phyloP scores from a whole-genome alignment of 2,888 invertebrate genomes.

The Melanostoma scalare region DNA sequence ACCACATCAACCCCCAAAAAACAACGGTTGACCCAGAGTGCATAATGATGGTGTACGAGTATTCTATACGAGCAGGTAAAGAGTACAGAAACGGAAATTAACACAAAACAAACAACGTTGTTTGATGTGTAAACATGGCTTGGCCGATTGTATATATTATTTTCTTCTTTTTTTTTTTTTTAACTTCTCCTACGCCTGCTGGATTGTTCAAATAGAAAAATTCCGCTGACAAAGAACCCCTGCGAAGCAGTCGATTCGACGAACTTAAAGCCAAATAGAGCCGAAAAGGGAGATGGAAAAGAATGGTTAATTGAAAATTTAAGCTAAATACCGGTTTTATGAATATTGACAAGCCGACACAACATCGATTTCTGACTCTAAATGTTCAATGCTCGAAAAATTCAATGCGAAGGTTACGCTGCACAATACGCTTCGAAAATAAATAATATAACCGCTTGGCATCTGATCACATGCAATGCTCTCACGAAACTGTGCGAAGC shows the following conservation, averaged over 20 bases:
- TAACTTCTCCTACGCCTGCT: slow-evolving; percentile 31
- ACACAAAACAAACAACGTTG: slow-evolving; percentile 47
- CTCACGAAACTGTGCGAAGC: slow-evolving; percentile 59
- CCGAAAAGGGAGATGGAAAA: slow-evolving; percentile 12
- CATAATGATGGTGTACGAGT: slow-evolving; percentile 25
- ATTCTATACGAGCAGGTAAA: slow-evolving; percentile 14
- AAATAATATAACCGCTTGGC: slow-evolving; percentile 30
- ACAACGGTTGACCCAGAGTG: slow-evolving; percentile 45
- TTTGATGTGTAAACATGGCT: slow-evolving; percentile 54
- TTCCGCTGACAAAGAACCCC: slow-evolving; percentile 38
- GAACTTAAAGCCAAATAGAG: slow-evolving; percentile 18
- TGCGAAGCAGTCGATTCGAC: slow-evolving; percentile 27
- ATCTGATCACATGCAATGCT: slow-evolving; percentile 60
- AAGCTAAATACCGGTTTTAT: slow-evolving; percentile 54
- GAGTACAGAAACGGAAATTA: slow-evolving; percentile 49
- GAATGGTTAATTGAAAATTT: neutral
- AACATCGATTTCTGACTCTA: neutral
- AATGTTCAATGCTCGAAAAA: neutral
- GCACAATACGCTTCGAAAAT: slow-evolving; percentile 15
- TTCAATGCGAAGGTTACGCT: slow-evolving; percentile 34
- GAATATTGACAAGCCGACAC: slow-evolving; percentile 19
- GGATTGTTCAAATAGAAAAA: slow-evolving; percentile 26
- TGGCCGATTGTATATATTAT: slow-evolving; percentile 14
- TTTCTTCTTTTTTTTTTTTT: slow-evolving; percentile 27
- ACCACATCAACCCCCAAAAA: slow-evolving; percentile 36